phyloP scores from a whole-genome alignment of 1,140 invertebrate species.

The Drosophila orosa region DNA sequence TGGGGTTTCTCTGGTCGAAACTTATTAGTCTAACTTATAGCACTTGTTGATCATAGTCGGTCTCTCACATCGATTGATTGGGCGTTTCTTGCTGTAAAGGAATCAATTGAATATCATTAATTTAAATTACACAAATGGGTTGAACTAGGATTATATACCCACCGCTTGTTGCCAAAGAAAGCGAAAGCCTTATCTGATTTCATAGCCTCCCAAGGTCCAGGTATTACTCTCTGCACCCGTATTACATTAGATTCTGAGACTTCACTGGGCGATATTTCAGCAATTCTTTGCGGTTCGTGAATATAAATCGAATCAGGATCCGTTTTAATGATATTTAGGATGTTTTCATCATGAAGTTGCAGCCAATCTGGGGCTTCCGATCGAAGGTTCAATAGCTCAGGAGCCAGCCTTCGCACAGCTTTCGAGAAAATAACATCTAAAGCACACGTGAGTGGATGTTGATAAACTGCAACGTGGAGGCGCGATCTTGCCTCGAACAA shows the following conservation, averaged over 20 bases:
- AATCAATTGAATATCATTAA: neutral
- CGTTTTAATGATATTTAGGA: slow-evolving; percentile 29
- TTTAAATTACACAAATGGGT: neutral
- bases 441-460: slow-evolving; percentile 35
- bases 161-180: slow-evolving; percentile 64
- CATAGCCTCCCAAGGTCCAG: slow-evolving; percentile 49
- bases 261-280: neutral
- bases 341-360: slow-evolving; percentile 35
- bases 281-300: slow-evolving; percentile 25
- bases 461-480: slow-evolving; percentile 59
- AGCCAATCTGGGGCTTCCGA: slow-evolving; percentile 35
- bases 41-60: slow-evolving; percentile 40
- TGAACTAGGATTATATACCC: neutral
- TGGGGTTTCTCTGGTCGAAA: neutral
- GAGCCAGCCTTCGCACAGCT: slow-evolving; percentile 31
- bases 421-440: slow-evolving; percentile 31
- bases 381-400: slow-evolving; percentile 33
- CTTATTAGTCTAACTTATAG: slow-evolving; percentile 33
- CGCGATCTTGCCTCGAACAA: slow-evolving; percentile 55
- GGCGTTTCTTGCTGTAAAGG: slow-evolving; percentile 38
- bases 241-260: neutral
- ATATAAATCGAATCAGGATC: slow-evolving; percentile 43
- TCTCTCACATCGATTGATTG: slow-evolving; percentile 10
- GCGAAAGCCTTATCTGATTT: slow-evolving; percentile 35
- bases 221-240: slow-evolving; percentile 31